These are phyloP conservation scores for Dasyprocta punctata DNA, from an alignment of 2,113 vertebrate species.

Conservation along the genomic window DNA sequence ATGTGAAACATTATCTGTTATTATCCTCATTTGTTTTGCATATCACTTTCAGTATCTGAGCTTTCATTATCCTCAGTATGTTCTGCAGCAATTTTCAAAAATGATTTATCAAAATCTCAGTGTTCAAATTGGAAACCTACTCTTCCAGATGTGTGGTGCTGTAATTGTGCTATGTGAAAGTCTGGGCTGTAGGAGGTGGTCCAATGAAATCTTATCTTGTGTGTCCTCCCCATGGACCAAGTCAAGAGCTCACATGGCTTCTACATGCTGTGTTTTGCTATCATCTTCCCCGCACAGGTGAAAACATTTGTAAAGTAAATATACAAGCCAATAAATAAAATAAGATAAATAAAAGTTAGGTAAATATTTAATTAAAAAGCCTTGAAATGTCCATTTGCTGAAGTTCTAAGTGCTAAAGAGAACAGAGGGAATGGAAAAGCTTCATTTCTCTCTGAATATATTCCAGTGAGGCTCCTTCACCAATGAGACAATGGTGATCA, in stretches of 20 bases:
- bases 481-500: too few relatives aligned
- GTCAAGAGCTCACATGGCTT: not conserved
- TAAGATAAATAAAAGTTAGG: not conserved
- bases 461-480: not conserved
- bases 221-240: not conserved
- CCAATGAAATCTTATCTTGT: not conserved
- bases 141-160: not conserved
- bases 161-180: not conserved
- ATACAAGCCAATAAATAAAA: not conserved
- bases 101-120: not conserved
- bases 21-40: not conserved
- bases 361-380: not conserved
- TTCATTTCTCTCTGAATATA: not conserved
- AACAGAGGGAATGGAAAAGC: not conserved
- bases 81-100: not conserved
- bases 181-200: not conserved
- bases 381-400: not conserved
- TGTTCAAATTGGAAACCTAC: not conserved
- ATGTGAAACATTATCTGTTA: not conserved
- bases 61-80: not conserved
- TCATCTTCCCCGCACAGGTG: not conserved
- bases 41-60: not conserved
- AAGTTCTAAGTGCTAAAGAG: not conserved
- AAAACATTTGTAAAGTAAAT: not conserved
- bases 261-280: not conserved